Evolutionary conservation across 2,113 vertebrate species (phyloP), one percentile per base, ranked within the genome.

Genomic region (Pseudopipra pipra): DNA sequence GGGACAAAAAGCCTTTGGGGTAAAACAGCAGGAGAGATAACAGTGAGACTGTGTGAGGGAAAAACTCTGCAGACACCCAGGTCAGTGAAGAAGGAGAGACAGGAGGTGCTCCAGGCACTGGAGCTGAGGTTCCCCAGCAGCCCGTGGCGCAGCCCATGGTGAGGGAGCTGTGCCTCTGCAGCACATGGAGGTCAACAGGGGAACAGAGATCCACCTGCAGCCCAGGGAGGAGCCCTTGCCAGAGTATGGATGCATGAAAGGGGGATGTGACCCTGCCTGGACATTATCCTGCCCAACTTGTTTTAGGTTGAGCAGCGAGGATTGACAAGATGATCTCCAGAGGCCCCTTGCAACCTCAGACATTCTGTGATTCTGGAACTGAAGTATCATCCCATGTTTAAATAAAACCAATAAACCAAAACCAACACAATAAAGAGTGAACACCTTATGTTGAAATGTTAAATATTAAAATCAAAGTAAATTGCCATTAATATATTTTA

Each of bases 371-470:
- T 49, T 56, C 43, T 73, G 27, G 5, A 18, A 33, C 28, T 66
- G 30, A 44, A 6, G 2, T 6, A 54, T 5, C 4, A 13, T 1
- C 24, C 5, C 0, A 0, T 7, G 2, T 71, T 59, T n/a, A 8
- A 51, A 76, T 37, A 35, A 22, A 66, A 14, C 6, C 3, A 7
- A 23, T 2, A 59, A 16, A 12, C 7, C 8, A 35, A 8, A 9
- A 41, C 2, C 9, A 37, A 28, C 3, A 52, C 19, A 62, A 37
- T 16, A 31, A 58, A 47, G 63, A 82, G 14, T 28, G 2, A 62
- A 27, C 3, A 25, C 1, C 37, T 44, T 2, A 6, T 23, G 4
- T 9, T 44, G 41, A 66, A 80, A 41, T 68, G 31, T 20, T 55
- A 47, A 86, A 55, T 73, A 41, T 30, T 61, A 35, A 72, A 76